Evolutionary conservation across 2,888 invertebrate genomes (phyloP).

Genomic region (Noctuana brunneofusca): DNA sequence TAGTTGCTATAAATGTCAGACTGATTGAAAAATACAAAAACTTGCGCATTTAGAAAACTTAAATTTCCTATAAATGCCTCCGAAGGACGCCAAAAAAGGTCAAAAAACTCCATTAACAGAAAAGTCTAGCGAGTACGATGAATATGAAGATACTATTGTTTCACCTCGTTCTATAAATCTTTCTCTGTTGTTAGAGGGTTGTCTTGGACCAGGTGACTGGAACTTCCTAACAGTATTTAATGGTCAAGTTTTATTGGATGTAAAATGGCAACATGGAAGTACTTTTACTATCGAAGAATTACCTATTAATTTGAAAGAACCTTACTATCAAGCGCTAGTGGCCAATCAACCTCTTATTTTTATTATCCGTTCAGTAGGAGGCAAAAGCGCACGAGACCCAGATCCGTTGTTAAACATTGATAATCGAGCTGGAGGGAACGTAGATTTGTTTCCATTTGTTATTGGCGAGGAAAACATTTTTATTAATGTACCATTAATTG

Average conservation of each 20-base stretch:
- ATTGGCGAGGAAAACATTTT: conserved; percentile 61
- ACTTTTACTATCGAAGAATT: conserved; percentile 45
- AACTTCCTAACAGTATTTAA: conserved; percentile 55
- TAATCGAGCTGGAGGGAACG: conserved; percentile 65
- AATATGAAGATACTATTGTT: conserved; percentile 44
- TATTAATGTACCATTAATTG: conserved; percentile 50
- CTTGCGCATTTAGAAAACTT: neutral
- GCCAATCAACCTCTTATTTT: conserved; percentile 64
- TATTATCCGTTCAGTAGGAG: conserved; percentile 53
- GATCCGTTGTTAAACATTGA: conserved; percentile 63
- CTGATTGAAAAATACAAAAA: neutral
- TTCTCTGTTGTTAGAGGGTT: conserved; percentile 51
- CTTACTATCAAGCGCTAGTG: conserved; percentile 46
- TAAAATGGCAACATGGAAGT: conserved; percentile 54
- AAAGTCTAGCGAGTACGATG: conserved; percentile 48
- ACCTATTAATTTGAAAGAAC: conserved; percentile 57
- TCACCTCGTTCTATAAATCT: conserved; percentile 49
- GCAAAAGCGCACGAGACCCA: conserved; percentile 57
- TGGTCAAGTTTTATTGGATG: conserved; percentile 52
- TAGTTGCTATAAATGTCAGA: neutral
- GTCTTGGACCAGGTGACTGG: conserved; percentile 53
- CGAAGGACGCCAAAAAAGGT: conserved; percentile 38
- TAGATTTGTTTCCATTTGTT: conserved; percentile 67
- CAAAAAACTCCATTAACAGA: conserved; percentile 41
- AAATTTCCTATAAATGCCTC: conserved; percentile 30